Conservation (phyloP, 2,113 vertebrate genomes). For the Chloropsis hardwickii region DNA sequence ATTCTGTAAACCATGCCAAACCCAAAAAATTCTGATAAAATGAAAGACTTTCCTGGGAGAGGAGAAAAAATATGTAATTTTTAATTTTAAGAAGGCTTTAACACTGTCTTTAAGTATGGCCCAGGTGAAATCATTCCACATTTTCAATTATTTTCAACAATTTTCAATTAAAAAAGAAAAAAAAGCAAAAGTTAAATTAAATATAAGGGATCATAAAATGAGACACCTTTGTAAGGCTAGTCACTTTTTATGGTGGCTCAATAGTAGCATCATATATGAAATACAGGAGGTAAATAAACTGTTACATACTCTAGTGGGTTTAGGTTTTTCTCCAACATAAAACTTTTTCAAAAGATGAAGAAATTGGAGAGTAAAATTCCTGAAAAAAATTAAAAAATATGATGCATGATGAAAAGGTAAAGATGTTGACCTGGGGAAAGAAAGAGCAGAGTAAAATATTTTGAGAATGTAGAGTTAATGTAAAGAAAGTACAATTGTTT, state of each 20-base stretch:
- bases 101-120: neutral
- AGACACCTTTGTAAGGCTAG: neutral
- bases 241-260: neutral
- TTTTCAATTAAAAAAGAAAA: neutral
- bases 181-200: neutral
- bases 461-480: neutral
- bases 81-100: neutral
- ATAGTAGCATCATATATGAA: neutral
- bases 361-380: neutral
- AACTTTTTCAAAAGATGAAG: neutral
- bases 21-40: neutral
- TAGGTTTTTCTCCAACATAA: neutral
- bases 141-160: fast-evolving
- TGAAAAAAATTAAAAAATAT: neutral
- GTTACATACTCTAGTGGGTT: neutral
- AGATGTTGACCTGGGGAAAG: neutral
- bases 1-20: neutral
- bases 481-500: neutral
- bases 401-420: neutral
- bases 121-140: neutral
- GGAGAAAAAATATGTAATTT: neutral
- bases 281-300: neutral
- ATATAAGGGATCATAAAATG: neutral
- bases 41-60: neutral
- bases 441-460: neutral